Base-by-base conservation (phyloP, 2,888 invertebrate species). In the Andrena chrysosceles region DNA sequence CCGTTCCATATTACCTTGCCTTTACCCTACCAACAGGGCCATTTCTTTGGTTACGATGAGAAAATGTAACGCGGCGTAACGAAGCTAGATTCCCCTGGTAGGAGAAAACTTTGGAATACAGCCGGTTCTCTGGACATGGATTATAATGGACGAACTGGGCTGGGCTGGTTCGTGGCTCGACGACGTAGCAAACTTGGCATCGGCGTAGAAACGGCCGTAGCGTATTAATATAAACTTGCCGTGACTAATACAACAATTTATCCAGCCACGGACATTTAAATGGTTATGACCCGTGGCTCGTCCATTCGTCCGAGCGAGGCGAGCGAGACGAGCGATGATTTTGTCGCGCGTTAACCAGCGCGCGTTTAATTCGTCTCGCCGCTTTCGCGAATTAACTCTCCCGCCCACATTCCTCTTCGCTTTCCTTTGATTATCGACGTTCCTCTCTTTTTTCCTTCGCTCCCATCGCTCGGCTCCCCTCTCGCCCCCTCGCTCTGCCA, bases 211-310 rank as follows among this genome's bases (percentile, higher is more conserved):
- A 70, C 64, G 60, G 49, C 42, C 83, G 75, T 73, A 71, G 67
- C 87, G 87, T 91, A 91, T 92, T 92, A 91, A 92, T 92, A 91
- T 89, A 92, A 93, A 92, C 90, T 92, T 87, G 90, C 91, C 90
- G 90, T 92, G 93, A 93, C 93, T 91, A 91, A 93, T 91, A 90
- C 90, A 92, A 92, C 91, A 91, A 93, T 92, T 93, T 91, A 91
- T 91, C 90, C 90, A 84, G 89, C 87, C 86, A 80, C 89, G 88
- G 87, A 89, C 90, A 89, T 92, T 93, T 93, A 93, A 93, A 92
- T 91, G 93, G 91, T 93, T 92, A 92, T 90, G 92, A 93, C 91
- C 92, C 90, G 56, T 26, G 90, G 88, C 29, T 52, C 48, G 33
- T 60, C 56, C 59, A 8, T 71, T 13, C 42, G 49, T 42, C 23